Evolutionary conservation across 2,888 invertebrate genomes (phyloP), one percentile per base, ranked within the genome.

Genomic region (Agrochola lychnidis): DNA sequence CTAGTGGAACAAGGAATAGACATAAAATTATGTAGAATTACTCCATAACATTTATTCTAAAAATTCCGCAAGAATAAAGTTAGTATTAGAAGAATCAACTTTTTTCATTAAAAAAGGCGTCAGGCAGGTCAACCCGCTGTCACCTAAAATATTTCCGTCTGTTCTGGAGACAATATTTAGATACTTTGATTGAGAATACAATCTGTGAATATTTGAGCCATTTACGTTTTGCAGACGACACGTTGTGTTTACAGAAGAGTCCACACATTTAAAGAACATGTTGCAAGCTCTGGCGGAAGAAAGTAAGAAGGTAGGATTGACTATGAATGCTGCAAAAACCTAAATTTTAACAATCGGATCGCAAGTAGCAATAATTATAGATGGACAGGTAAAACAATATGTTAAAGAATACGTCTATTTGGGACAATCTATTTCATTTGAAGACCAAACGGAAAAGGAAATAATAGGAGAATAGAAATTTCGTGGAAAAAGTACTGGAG

Each of bases 381-480:
- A 56, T n/a, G n/a, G n/a, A 10, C 56, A 56, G n/a, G 56, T n/a
- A 56, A n/a, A 40, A 68, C 22, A 66, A 66, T 19, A 66, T 45
- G 66, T 30, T 51, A 67, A 30, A 4, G 67, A 69, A 36, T 36
- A 36, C 36, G 36, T 36, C 4, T 36, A 36, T 36, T 36, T 36
- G 4, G 36, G 36, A 36, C 36, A 36, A 36, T 36, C 36, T 36
- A 3, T 36, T 36, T 36, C 36, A 36, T 36, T 36, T 36, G 36
- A 36, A 36, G 36, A 36, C 36, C 36, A 36, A 36, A 36, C 4
- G 36, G 36, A 36, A 36, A 36, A 36, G 36, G 4, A 36, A 36
- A 36, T 36, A 36, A 36, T 36, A 36, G 36, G 36, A 3, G 36
- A 36, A 36, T 36, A 36, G 36, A 2, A 36, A 2, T 36, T 36